phyloP scores from a whole-genome alignment of 1,140 invertebrate genomes.

The Eriocheir sinensis region DNA sequence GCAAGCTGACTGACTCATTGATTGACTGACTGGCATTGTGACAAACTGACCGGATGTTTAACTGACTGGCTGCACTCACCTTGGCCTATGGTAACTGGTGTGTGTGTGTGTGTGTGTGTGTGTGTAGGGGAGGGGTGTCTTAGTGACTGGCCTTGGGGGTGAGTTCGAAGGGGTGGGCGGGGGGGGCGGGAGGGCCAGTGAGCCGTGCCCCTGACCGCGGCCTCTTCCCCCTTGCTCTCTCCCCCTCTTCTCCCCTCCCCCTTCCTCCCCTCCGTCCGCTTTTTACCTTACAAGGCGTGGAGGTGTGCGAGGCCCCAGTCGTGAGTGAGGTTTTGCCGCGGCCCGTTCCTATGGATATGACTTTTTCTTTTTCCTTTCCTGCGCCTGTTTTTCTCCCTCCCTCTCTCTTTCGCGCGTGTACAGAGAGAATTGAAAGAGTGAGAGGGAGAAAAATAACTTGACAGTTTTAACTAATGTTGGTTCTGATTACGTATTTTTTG shows the following conservation, averaged over 20 bases:
- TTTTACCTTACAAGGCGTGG: conserved; percentile 24
- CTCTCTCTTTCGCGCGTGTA: neutral
- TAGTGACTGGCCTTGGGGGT: neutral
- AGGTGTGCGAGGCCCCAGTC: neutral
- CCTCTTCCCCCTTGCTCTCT: neutral
- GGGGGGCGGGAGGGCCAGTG: neutral
- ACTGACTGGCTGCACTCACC: neutral
- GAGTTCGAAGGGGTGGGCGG: neutral
- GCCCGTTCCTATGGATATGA: neutral
- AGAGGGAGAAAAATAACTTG: neutral
- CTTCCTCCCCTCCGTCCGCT: neutral
- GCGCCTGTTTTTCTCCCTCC: neutral
- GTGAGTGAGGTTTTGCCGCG: neutral
- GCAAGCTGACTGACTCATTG: no score
- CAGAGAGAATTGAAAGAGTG: neutral
- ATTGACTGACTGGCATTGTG: no score
- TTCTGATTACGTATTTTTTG: neutral
- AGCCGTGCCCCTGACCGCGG: neutral
- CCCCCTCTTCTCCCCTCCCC: neutral
- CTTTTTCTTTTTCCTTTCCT: neutral
- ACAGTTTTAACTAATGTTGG: neutral
- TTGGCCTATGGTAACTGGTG: conserved; percentile 35
- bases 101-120: conserved; percentile 18
- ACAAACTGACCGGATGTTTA: no score
- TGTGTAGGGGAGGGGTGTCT: neutral